Conservation (phyloP, 1,140 invertebrate genomes). For the Drosophila burlai region DNA sequence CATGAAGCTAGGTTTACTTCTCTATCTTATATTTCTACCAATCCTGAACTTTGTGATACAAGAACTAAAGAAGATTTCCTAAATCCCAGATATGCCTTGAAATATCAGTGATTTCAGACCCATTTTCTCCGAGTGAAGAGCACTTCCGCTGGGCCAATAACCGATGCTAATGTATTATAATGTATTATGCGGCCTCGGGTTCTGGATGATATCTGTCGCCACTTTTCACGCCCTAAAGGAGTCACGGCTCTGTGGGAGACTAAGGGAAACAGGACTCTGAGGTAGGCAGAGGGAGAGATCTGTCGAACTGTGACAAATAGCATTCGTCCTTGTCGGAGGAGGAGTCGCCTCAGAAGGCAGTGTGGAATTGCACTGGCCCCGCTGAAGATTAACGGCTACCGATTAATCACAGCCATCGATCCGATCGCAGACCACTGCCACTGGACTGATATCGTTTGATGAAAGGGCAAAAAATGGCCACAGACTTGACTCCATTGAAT, state of each 20-base stretch:
- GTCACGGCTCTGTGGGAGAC: no score
- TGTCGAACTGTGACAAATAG: no score
- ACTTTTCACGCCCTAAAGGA: neutral
- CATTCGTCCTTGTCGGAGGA: no score
- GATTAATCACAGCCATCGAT: slow-evolving; percentile 49
- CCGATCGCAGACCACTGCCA: slow-evolving; percentile 20
- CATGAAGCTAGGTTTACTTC: no score
- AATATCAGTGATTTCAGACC: neutral
- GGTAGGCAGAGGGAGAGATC: neutral
- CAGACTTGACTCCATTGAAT: slow-evolving; percentile 14
- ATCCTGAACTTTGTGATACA: no score
- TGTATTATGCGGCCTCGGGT: slow-evolving; percentile 68
- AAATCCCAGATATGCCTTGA: no score
- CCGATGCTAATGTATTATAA: slow-evolving; percentile 71
- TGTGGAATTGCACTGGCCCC: neutral
- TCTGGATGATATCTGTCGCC: slow-evolving; percentile 69
- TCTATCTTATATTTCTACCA: no score
- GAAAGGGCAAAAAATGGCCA: slow-evolving; percentile 48
- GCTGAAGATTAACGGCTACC: slow-evolving; percentile 27
- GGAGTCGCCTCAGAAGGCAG: neutral
- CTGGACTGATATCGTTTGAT: slow-evolving; percentile 35
- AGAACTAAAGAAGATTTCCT: no score
- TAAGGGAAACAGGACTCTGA: neutral
- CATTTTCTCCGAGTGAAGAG: slow-evolving; percentile 9
- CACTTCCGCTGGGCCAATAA: slow-evolving; percentile 66